phyloP scores from a whole-genome alignment of 2,888 invertebrate genomes.

The Caenorhabditis sulstoni region DNA sequence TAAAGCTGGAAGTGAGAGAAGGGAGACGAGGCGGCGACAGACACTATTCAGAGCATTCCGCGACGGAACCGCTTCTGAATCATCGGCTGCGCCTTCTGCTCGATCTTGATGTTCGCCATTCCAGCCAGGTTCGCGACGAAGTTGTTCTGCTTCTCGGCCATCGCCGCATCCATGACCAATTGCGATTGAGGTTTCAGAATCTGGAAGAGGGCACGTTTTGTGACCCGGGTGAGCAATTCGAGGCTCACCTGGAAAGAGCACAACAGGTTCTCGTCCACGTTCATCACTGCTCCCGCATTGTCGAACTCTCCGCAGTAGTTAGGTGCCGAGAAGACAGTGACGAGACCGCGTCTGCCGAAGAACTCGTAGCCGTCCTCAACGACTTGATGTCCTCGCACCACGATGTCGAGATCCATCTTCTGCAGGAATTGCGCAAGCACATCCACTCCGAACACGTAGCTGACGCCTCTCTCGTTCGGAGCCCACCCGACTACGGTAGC shows the following conservation, averaged over 20 bases:
- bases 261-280: constrained; percentile 79
- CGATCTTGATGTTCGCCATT: constrained; percentile 69
- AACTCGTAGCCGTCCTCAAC: constrained; percentile 78
- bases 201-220: constrained; percentile 45
- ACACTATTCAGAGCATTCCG: constrained; percentile 69
- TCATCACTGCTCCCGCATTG: constrained; percentile 84
- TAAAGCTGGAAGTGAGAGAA: constrained; percentile 40
- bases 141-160: constrained; percentile 65
- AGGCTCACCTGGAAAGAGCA: constrained; percentile 75
- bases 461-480: constrained; percentile 78
- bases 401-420: constrained; percentile 79
- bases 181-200: constrained; percentile 73
- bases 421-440: constrained; percentile 76
- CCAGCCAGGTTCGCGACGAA: constrained; percentile 62
- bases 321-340: constrained; percentile 84
- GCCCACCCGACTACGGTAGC: constrained; percentile 77
- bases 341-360: constrained; percentile 81
- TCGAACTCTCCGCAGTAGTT: constrained; percentile 84
- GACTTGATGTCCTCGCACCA: constrained; percentile 78
- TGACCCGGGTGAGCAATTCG: constrained; percentile 25
- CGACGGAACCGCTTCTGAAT: constrained; percentile 74
- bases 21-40: constrained; percentile 6
- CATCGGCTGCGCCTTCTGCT: constrained; percentile 60
- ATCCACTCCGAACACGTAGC: constrained; percentile 78
- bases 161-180: constrained; percentile 64